Evolutionary conservation across 2,113 vertebrate genomes (phyloP), one percentile per base, ranked within the genome.

Genomic region (Piaya cayana): DNA sequence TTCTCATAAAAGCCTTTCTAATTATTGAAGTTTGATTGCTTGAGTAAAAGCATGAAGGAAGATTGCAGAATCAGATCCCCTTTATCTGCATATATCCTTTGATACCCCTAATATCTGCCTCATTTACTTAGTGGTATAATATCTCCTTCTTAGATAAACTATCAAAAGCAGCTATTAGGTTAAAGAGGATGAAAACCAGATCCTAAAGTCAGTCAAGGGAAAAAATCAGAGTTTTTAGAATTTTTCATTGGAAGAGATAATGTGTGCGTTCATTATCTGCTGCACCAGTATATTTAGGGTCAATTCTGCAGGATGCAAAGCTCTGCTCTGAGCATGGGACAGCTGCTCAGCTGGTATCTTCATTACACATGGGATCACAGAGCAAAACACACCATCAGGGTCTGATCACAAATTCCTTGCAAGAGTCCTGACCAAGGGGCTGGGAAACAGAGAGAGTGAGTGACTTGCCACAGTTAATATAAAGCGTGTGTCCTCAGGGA

Each of bases 311-410:
- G 59, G 34, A 55, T 23, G 50, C 19, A 91, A 69, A 90, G 47
- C 32, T 70, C 63, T 65, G 52, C 29, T 70, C 47, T 20, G 76
- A 88, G 36, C 19, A 32, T 0, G 0, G 23, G 21, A 36, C 27
- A 62, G 88, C 43, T 63, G 60, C 55, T 62, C 36, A 36, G 34
- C 15, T 60, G 15, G 8, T 30, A 8, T 26, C 30, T 62, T 49
- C 55, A 16, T 43, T 60, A n/a, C 5, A 60, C 8, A 12, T 42
- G 75, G 64, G 22, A 62, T 26, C 27, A 49, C 15, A 18, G 53
- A 26, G n/a, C 8, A 27, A 77, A 78, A 60, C 0, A 2, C 0
- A 7, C 22, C 39, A 36, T 12, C 49, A 15, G 8, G 42, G 12
- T 22, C 15, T 87, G 42, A 27, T 39, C 34, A 45, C 26, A 79